Base-by-base conservation (phyloP, 2,797 vertebrate genomes). In the Neoniphon sammara region DNA sequence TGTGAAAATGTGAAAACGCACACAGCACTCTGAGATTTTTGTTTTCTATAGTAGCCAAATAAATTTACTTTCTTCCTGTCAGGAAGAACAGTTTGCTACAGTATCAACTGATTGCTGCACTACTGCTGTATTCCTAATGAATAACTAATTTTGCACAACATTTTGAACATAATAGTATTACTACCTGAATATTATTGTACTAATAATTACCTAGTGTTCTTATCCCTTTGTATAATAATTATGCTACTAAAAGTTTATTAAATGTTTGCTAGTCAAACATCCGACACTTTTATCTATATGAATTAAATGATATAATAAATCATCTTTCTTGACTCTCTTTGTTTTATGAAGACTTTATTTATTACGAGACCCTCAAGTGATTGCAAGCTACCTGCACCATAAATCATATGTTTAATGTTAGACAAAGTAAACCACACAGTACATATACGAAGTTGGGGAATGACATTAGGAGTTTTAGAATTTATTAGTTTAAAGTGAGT, bases 261-360 rank as follows among this genome's bases (percentile, higher is more conserved):
- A 80, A 83, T 67, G 31, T 86, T 87, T 88, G 60, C 53, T 23
- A 77, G 67, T 78, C 27, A 82, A 82, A 84, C 62, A 59, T 78
- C 34, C 74, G 25, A 78, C 62, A 54, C 17, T 52, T 77, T 36
- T 52, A 78, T 70, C 55, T 75, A 53, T 78, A 63, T 76, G 57
- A 69, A 86, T 72, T 39, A 66, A 64, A 71, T 49, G 64, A 68
- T 52, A 72, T 18, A 87, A 85, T 83, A 89, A 91, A 86, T 31
- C 27, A 25, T 53, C 60, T 81, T 55, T 69, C 27, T 75, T n/a
- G 4, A 7, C 61, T 72, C 20, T 31, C 20, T 23, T 60, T 60
- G 34, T 54, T 62, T 44, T 55, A 44, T 2, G 8, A 56, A 30
- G n/a, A 42, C 39, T 15, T n/a, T 0, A 21, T 3, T 80, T 25